Percentiles rank a stretch among this genome's conserved stretches.
These are phyloP conservation scores for Zaprionus lachaisei DNA, from an alignment of 1,140 invertebrate genomes.

Conservation along the genomic window DNA sequence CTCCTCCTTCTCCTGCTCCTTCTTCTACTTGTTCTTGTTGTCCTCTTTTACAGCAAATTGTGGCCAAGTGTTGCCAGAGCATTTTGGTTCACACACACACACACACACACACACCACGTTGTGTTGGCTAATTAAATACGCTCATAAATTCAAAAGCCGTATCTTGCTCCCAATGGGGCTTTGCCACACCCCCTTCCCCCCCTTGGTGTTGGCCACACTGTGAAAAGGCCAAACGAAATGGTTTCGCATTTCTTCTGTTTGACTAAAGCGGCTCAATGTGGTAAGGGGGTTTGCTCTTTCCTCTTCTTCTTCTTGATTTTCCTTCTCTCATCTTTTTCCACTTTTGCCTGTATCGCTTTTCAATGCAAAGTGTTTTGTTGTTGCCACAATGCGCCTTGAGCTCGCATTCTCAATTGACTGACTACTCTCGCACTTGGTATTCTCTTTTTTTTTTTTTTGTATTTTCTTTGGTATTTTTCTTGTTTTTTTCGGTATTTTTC, in stretches of 20 bases:
- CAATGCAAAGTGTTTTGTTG: constrained; percentile 43
- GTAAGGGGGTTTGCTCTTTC: too few species aligned
- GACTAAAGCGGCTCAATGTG: constrained; percentile 40
- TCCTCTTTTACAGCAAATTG: constrained; percentile 34
- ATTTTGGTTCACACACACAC: constrained; percentile 9
- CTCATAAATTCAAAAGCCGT: constrained; percentile 77
- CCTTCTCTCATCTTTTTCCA: background rate
- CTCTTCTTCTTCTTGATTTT: background rate
- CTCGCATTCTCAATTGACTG: constrained; percentile 32
- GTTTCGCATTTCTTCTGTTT: constrained; percentile 38
- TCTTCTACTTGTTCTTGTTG: background rate
- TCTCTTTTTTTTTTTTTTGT: constrained; percentile 1
- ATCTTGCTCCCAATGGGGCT: background rate
- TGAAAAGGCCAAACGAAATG: constrained; percentile 33
- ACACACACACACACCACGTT: background rate
- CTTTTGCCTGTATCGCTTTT: constrained; percentile 20
- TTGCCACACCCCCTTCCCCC: background rate
- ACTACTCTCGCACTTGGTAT: constrained; percentile 16
- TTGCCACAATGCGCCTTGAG: constrained; percentile 44
- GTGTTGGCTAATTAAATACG: constrained; percentile 73
- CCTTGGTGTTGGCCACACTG: constrained; percentile 2
- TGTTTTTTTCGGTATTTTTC: constrained; percentile 15
- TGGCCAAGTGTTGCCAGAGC: constrained; percentile 42
- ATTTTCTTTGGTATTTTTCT: constrained; percentile 1
- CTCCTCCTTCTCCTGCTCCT: background rate